Evolutionary conservation across 2,888 invertebrate species (phyloP).

Genomic region (Cetonia aurata): DNA sequence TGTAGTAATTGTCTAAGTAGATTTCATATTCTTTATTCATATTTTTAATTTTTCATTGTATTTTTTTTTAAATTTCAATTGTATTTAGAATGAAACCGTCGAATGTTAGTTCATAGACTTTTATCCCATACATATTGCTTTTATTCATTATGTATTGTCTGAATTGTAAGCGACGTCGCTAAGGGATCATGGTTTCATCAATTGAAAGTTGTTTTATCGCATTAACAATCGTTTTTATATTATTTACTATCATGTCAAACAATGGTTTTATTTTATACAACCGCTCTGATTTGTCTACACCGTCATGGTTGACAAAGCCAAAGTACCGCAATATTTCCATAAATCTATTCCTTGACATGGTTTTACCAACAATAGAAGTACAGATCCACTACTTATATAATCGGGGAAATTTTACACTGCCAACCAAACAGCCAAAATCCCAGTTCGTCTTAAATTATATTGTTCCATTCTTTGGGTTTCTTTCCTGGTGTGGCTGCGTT

Average conservation of each 20-base stretch:
- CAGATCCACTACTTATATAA: neutral
- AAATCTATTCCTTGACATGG: neutral
- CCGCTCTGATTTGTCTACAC: neutral
- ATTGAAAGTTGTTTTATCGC: no score
- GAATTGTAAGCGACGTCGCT: neutral
- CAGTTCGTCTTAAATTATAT: neutral
- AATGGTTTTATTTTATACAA: conserved; percentile 6
- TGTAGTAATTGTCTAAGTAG: conserved; percentile 8
- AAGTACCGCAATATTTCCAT: conserved; percentile 3
- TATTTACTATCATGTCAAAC: conserved; percentile 4
- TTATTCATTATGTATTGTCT: neutral
- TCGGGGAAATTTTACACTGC: no score
- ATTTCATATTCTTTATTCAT: neutral
- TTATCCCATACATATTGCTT: neutral
- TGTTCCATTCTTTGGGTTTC: neutral
- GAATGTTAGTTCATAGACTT: neutral
- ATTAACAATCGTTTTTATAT: conserved; percentile 5
- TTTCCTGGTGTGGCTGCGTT: neutral
- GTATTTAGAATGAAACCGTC: conserved; percentile 1
- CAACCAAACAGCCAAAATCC: no score
- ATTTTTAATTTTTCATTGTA: no score
- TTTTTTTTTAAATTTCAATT: no score
- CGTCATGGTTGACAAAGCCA: neutral
- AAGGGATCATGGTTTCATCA: neutral
- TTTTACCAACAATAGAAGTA: conserved; percentile 3